A percentile compares a stretch with the other conserved stretches of the same genome.
Conservation (phyloP, 2,113 vertebrate species). For the Pluvianellus socialis region DNA sequence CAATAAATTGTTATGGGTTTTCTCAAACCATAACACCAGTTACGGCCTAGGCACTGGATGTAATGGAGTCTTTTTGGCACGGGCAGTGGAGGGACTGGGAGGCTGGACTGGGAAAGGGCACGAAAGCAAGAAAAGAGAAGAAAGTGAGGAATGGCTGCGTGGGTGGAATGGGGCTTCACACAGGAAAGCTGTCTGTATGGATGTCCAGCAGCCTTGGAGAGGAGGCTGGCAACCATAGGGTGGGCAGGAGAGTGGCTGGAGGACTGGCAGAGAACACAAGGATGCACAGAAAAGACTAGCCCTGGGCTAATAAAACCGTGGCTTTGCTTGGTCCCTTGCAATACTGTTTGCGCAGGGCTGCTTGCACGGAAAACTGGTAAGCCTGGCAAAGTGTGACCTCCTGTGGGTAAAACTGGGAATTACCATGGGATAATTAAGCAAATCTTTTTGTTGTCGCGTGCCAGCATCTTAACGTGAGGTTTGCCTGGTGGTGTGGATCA, state of each 20-base stretch:
- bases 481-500: not conserved
- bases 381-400: constrained; percentile 39
- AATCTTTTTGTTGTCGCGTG: not conserved
- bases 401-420: constrained; percentile 43
- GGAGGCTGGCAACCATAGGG: not conserved
- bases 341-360: not conserved
- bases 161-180: not conserved
- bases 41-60: not conserved
- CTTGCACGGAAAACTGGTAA: not conserved
- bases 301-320: not conserved
- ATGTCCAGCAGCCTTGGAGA: not conserved
- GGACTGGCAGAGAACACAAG: not conserved
- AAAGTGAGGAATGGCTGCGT: not conserved
- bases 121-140: not conserved
- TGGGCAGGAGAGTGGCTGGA: not conserved
- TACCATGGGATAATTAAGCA: not conserved
- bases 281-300: not conserved
- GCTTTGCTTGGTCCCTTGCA: not conserved
- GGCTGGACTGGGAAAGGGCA: not conserved
- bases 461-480: not conserved
- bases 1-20: too few relatives aligned
- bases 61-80: not conserved
- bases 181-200: not conserved
- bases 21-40: not conserved
- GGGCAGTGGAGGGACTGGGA: not conserved